Evolutionary conservation across 2,113 vertebrate species (phyloP), one percentile per base, ranked within the genome.

Genomic region (Xiphorhynchus elegans): DNA sequence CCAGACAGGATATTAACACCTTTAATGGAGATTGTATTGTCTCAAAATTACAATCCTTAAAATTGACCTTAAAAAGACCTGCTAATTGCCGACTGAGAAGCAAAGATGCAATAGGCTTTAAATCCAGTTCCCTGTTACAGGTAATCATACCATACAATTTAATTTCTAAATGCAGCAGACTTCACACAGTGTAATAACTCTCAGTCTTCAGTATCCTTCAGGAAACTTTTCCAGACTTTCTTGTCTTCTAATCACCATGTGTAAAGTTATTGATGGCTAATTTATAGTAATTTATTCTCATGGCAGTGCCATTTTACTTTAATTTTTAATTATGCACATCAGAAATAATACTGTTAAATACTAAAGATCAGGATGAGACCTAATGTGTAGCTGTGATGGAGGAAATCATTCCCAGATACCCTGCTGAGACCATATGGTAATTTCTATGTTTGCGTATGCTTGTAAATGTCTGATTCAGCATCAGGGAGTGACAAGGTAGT

Each of bases 361-460:
- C 59, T 86, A 83, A 88, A 90, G 64, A 94, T 62, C 21, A 76
- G 53, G 62, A 90, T 83, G 62, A 91, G 59, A 66, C 23, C 55
- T 85, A 83, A 73, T 69, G 19, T 44, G 72, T 62, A 77, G 21
- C 11, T 87, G 29, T 87, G 84, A 81, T 33, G 40, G 59, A 28
- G 63, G 40, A 94, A 93, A 92, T 88, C 8, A 83, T 90, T 83
- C 63, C 63, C 21, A 85, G 75, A 68, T 64, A 85, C 53, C 82
- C 90, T 83, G 63, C 82, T 96, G 92, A 90, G 90, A 17, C 5
- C 78, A 73, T 84, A 88, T 92, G 90, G 75, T 76, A 83, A 91
- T 96, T 96, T 82, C 53, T 83, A 0, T 66, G 37, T 69, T 93
- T 90, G 75, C 29, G 7, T 69, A 39, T 42, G 82, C 46, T 89